Evolutionary conservation across 2,888 invertebrate genomes (phyloP).

Genomic region (Scaptodrosophila latifasciaeformis): DNA sequence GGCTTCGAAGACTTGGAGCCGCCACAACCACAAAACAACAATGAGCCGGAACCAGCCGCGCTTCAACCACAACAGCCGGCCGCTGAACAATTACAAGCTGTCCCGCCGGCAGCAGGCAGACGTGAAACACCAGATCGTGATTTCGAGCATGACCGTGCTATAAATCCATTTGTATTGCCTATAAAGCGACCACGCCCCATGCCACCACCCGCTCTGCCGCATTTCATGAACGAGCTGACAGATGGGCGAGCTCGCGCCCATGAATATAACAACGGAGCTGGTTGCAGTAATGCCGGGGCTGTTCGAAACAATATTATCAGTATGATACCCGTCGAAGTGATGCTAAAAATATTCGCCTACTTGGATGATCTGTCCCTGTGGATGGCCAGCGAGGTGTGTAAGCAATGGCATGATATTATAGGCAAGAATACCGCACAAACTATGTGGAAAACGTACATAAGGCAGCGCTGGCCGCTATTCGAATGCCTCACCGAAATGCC

Average conservation of each 20-base stretch:
- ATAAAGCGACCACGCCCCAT: slow-evolving; percentile 67
- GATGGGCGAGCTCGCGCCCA: slow-evolving; percentile 63
- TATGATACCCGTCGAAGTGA: slow-evolving; percentile 78
- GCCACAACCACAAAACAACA: slow-evolving; percentile 36
- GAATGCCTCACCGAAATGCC: slow-evolving; percentile 81
- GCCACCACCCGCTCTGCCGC: slow-evolving; percentile 68
- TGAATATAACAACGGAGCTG: slow-evolving; percentile 37
- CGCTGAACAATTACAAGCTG: slow-evolving; percentile 2
- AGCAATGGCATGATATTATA: slow-evolving; percentile 88
- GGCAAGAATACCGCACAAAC: slow-evolving; percentile 85
- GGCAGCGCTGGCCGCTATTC: slow-evolving; percentile 90
- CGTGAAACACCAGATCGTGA: slow-evolving; percentile 49
- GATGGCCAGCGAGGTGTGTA: slow-evolving; percentile 90
- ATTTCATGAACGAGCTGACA: slow-evolving; percentile 69
- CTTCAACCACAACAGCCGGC: slow-evolving; percentile 14
- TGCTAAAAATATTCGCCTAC: slow-evolving; percentile 90
- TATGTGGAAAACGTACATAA: slow-evolving; percentile 87
- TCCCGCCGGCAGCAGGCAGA: slow-evolving; percentile 16
- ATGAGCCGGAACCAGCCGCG: slow-evolving; percentile 20
- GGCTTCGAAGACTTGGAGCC: slow-evolving; percentile 63
- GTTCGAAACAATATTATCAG: slow-evolving; percentile 52
- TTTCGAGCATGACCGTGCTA: slow-evolving; percentile 44
- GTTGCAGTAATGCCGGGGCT: not conserved
- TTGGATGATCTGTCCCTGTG: slow-evolving; percentile 94
- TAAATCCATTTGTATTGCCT: slow-evolving; percentile 55